Conservation (phyloP, 64 coral and sea anemone genomes). For the Montipora capricornis region DNA sequence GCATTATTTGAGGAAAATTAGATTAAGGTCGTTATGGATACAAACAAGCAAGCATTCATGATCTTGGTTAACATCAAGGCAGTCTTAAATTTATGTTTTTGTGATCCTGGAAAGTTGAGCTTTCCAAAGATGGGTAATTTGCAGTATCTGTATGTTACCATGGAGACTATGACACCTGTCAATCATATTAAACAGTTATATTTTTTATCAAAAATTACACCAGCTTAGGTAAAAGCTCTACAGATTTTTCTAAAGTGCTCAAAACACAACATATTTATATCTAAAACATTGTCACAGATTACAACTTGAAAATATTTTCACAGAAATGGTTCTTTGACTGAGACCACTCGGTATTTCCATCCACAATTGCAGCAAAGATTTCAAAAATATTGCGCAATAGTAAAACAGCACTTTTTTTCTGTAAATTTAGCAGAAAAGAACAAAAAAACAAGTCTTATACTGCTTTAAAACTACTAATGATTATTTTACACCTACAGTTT, state of each 20-base stretch:
- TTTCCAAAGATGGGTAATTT: conserved; percentile 1
- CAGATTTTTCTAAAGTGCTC: neutral
- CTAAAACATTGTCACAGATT: neutral
- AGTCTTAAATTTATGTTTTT: neutral
- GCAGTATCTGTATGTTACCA: neutral
- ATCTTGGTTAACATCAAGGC: neutral
- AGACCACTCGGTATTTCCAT: neutral
- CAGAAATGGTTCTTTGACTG: neutral
- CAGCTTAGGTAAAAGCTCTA: neutral
- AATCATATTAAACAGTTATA: conserved; percentile 1
- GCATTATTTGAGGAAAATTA: neutral
- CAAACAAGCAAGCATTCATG: conserved; percentile 1
- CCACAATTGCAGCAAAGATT: neutral
- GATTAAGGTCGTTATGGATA: neutral
- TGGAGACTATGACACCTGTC: neutral
- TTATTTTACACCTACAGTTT: neutral
- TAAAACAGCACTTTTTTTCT: neutral
- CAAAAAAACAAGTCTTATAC: neutral
- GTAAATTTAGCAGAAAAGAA: neutral
- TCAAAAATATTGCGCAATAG: neutral
- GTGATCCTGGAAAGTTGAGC: conserved; percentile 15
- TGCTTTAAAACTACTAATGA: neutral
- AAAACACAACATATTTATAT: neutral
- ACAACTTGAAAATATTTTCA: neutral
- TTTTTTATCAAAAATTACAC: conserved; percentile 3